Base-by-base conservation (phyloP, 2,113 vertebrate species). In the Polypterus senegalus region DNA sequence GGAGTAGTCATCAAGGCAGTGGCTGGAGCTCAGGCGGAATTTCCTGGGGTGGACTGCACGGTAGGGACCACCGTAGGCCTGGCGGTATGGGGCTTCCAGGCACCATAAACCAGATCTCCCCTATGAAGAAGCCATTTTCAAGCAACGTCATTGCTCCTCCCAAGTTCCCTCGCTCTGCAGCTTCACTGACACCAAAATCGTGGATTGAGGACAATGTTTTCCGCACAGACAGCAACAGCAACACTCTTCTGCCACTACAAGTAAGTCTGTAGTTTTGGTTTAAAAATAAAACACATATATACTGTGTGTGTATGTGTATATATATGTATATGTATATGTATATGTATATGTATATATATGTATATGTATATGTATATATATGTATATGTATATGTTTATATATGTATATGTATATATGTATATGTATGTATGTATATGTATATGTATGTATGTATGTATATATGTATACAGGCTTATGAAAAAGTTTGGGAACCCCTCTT, bases 121-220 rank as follows among this genome's bases (percentile, higher is more conserved):
- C 94, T 61, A 75, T 96, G 85, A 98, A 97, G 87, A 98, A 97
- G 70, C 89, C 93, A 1, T 98, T 92, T 80, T 94, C 92, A 61
- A 92, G 93, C 81, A 94, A 89, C 72, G 89, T 98, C 86, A 98
- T 98, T 74, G 94, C 93, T 65, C 94, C 95, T 9, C 95, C 95
- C 65, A 97, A 97, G 84, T 97, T 95, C 74, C 92, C 92, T 63
- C 93, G 95, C 61, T 89, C 91, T 2, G 88, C 81, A 48, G 88
- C 88, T 51, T 89, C 92, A 1, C 77, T 93, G 77, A 89, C 90
- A 70, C 93, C 91, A 58, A 97, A 97, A 77, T 90, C 92, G 54
- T 98, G 94, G 95, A 86, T 91, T 51, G 95, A 97, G 80, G 95
- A 98, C 79, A 97, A 93, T 62, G 86, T 93, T 81, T 98, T 95